These are phyloP conservation scores for Mustela nigripes DNA, from an alignment of 2,113 vertebrate species.

Conservation along the genomic window DNA sequence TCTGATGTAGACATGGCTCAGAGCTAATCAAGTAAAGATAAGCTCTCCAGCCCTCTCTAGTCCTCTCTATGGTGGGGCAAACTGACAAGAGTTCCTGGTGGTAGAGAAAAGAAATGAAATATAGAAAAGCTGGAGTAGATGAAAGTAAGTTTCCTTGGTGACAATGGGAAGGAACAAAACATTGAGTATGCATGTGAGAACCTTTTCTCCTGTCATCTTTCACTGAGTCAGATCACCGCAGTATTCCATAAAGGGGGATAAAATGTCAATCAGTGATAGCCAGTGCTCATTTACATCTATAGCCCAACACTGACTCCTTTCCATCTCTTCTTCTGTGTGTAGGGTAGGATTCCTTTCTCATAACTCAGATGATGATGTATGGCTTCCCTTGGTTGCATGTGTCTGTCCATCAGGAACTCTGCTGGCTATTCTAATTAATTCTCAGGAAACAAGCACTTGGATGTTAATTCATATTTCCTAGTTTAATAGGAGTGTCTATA, in stretches of 20 bases:
- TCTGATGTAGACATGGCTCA: background rate
- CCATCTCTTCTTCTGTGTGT: background rate
- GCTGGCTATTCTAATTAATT: background rate
- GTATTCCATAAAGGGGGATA: background rate
- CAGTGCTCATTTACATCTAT: background rate
- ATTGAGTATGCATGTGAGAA: background rate
- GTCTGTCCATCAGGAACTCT: background rate
- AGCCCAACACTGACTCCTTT: background rate
- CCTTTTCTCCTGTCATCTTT: background rate
- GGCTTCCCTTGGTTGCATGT: background rate
- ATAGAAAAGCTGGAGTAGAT: background rate
- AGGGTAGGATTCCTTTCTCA: background rate
- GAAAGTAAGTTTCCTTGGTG: background rate
- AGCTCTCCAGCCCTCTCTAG: background rate
- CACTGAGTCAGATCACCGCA: background rate
- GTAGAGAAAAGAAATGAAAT: background rate
- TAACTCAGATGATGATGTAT: background rate
- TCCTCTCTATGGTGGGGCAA: background rate
- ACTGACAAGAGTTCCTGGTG: background rate
- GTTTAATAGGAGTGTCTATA: background rate
- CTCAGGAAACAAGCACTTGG: background rate
- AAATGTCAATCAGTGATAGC: background rate
- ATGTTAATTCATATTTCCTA: background rate
- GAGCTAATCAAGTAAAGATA: background rate
- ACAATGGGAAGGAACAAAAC: background rate